These are phyloP conservation scores for Tipula lateralis DNA, from an alignment of 2,888 invertebrate species.

Conservation along the genomic window DNA sequence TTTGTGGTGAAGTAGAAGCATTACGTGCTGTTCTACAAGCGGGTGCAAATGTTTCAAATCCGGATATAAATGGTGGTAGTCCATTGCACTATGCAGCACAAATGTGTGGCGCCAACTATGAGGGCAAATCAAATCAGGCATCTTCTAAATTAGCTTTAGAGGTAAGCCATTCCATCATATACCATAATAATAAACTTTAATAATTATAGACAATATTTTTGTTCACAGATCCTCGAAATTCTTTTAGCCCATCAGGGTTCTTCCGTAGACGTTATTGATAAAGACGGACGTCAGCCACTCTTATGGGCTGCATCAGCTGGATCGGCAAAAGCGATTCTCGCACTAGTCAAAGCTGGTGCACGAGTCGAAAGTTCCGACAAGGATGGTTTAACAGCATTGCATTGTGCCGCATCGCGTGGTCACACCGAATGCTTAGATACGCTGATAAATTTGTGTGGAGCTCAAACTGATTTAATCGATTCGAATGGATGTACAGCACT, in stretches of 20 bases:
- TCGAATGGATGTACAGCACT: conserved; percentile 93
- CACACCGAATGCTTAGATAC: conserved; percentile 89
- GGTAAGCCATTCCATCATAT: neutral
- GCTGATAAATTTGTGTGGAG: conserved; percentile 79
- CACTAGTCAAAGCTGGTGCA: conserved; percentile 82
- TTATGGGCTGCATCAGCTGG: conserved; percentile 98
- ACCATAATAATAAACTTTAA: neutral
- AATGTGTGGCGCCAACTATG: conserved; percentile 82
- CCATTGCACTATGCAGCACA: conserved; percentile 97
- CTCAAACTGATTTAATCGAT: conserved; percentile 81
- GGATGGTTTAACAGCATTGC: conserved; percentile 92
- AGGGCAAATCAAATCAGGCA: conserved; percentile 49
- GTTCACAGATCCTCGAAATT: conserved; percentile 63
- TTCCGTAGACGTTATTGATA: conserved; percentile 79
- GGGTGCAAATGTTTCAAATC: conserved; percentile 80
- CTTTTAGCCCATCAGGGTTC: conserved; percentile 74
- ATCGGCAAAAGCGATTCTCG: conserved; percentile 83
- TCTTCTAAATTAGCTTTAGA: conserved; percentile 47
- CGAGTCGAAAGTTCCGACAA: conserved; percentile 77
- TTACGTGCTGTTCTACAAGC: conserved; percentile 76
- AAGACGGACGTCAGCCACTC: conserved; percentile 88
- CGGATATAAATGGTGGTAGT: conserved; percentile 91
- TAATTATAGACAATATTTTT: conserved; percentile 42
- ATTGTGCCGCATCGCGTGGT: conserved; percentile 95
- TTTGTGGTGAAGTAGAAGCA: conserved; percentile 89